phyloP scores from a whole-genome alignment of 1,140 invertebrate species.

The Aricia agestis region DNA sequence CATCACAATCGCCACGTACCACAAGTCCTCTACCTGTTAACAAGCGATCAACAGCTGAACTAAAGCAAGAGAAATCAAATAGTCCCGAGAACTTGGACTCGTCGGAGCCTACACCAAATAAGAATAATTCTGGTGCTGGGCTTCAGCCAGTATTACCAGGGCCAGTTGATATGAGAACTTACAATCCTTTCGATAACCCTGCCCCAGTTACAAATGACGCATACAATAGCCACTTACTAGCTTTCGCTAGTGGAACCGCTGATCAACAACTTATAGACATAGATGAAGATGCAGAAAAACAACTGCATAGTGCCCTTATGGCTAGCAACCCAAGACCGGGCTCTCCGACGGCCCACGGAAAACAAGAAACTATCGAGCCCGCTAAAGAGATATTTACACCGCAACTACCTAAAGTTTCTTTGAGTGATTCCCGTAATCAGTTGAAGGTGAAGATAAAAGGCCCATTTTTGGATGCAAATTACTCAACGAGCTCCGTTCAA shows the following conservation, averaged over 20 bases:
- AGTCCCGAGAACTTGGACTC: constrained; percentile 43
- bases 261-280: constrained; percentile 83
- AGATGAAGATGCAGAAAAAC: constrained; percentile 88
- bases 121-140: constrained; percentile 39
- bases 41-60: constrained; percentile 47
- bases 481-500: constrained; percentile 76
- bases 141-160: constrained; percentile 85
- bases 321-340: constrained; percentile 64
- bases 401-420: constrained; percentile 80
- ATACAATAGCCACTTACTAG: constrained; percentile 80
- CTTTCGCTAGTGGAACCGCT: constrained; percentile 79
- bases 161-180: constrained; percentile 92
- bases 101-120: constrained; percentile 43
- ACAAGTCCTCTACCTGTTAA: constrained; percentile 65
- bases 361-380: constrained; percentile 62
- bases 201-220: constrained; percentile 46
- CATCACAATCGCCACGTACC: constrained; percentile 77
- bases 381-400: constrained; percentile 70
- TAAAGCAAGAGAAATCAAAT: constrained; percentile 47
- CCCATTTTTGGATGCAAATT: constrained; percentile 87
- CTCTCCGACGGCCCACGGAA: constrained; percentile 43
- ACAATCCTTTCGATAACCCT: constrained; percentile 77
- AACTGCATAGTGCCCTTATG: constrained; percentile 81
- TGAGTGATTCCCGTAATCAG: constrained; percentile 87
- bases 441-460: constrained; percentile 94